Base-by-base conservation (phyloP, 2,113 vertebrate genomes). In the Apeltes quadracus region DNA sequence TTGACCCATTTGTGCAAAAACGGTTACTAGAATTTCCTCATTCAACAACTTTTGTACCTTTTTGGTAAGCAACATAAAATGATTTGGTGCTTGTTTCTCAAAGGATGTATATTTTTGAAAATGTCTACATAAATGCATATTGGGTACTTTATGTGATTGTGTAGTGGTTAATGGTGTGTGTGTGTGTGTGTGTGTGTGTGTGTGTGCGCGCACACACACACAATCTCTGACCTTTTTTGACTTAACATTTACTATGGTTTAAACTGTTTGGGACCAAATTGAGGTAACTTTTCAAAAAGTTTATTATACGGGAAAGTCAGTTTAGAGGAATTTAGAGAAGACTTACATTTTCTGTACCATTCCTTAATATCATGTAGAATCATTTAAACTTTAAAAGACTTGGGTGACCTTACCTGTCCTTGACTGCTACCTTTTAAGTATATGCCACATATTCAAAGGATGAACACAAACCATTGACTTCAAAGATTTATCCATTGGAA, bases 1-100 rank as follows among this genome's bases (percentile, higher is more conserved):
- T 82, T 85, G 78, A 80, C 76, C 84, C 12, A 11, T 75, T 75
- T 20, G 53, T 70, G 64, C 68, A 72, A 84, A 84, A 61, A 43
- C 5, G 27, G n/a, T 48, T 32, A 41, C 15, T 68, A 56, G 27
- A 68, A 66, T 61, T 59, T 68, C 32, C 10, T 16, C 27, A 50
- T 46, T 83, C 46, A 75, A 54, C 43, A 27, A 48, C 16, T 9
- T n/a, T 22, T 22, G 22, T 3, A 22, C 54, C 32, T 34, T 34
- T 34, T 56, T 0, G 4, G 22, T 25, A 38, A 72, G 11, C 41
- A 58, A 38, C 6, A 7, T 34, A n/a, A 66, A 38, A 29, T 20
- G 8, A 22, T 20, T 29, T 32, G 34, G 7, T 38, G 27, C 14
- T 22, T 56, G 20, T 25, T 54, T 14, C 48, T 51, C 12, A 54